These are phyloP conservation scores for Hycleus phaleratus DNA, from an alignment of 1,140 invertebrate genomes.

Conservation along the genomic window DNA sequence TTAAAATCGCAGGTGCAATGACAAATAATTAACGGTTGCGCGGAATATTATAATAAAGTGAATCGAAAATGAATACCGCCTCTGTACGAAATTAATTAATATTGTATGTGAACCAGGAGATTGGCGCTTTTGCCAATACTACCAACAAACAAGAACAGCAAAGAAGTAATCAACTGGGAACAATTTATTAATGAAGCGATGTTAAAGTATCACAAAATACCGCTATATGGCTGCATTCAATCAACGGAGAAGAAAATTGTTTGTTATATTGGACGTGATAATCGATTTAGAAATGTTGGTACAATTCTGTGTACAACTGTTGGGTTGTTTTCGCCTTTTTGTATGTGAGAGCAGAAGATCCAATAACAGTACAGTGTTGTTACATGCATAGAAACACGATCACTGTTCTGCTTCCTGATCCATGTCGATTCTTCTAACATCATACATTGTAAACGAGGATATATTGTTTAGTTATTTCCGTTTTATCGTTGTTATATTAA, in stretches of 20 bases:
- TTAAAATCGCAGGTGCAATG: too few species aligned
- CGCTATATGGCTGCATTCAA: constrained; percentile 13
- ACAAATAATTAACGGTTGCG: too few species aligned
- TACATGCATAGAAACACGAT: background rate
- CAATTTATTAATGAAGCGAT: constrained; percentile 15
- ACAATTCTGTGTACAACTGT: constrained; percentile 10
- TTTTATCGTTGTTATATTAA: too few species aligned
- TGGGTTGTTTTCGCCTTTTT: background rate
- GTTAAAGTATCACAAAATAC: constrained; percentile 14
- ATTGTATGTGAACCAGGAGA: too few species aligned
- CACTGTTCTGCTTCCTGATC: too few species aligned
- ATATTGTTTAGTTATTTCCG: too few species aligned
- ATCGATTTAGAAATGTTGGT: constrained; percentile 13
- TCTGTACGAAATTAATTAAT: too few species aligned
- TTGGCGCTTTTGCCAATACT: too few species aligned
- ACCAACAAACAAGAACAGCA: background rate
- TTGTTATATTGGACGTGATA: constrained; percentile 15
- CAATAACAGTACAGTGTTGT: background rate
- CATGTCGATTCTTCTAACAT: too few species aligned
- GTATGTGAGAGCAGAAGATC: too few species aligned
- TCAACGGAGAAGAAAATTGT: constrained; percentile 5
- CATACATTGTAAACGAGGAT: too few species aligned
- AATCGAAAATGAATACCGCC: constrained; percentile 4
- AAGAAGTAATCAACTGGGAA: constrained; percentile 14
- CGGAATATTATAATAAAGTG: constrained; percentile 2